Percentiles rank a stretch among this genome's conserved stretches.
Evolutionary conservation across 2,797 vertebrate genomes (phyloP).

Genomic region (Rhabdophis nuchalis): DNA sequence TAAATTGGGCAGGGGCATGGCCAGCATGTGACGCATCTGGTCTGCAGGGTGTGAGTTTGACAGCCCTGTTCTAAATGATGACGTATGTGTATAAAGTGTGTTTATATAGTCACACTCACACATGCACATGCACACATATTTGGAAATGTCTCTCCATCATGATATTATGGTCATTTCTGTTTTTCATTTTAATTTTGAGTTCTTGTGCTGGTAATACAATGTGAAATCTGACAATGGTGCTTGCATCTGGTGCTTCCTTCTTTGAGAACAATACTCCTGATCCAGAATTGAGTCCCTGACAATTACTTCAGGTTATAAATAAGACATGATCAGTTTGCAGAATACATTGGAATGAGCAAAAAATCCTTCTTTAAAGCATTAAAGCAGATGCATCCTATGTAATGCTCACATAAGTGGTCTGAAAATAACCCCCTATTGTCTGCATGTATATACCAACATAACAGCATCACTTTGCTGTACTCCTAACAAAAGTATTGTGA

Average conservation of each 20-base stretch:
- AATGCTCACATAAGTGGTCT: not conserved
- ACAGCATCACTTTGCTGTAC: not conserved
- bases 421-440: not conserved
- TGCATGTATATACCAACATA: not conserved
- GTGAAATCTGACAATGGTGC: not conserved
- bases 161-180: not conserved
- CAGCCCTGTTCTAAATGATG: not conserved
- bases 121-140: not conserved
- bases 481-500: not conserved
- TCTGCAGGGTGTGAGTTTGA: too few species aligned
- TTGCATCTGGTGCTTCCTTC: not conserved
- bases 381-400: not conserved
- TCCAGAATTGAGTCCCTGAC: not conserved
- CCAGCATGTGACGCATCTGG: too few species aligned
- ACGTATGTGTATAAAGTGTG: too few species aligned
- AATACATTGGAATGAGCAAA: not conserved
- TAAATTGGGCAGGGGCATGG: too few species aligned
- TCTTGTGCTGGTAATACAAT: not conserved
- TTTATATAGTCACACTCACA: not conserved
- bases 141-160: not conserved
- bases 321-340: not conserved
- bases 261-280: not conserved
- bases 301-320: not conserved
- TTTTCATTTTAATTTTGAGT: not conserved
- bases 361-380: not conserved